Evolutionary conservation across 2,113 vertebrate genomes (phyloP), one percentile per base, ranked within the genome.

Genomic region (Pteruthius melanotis): DNA sequence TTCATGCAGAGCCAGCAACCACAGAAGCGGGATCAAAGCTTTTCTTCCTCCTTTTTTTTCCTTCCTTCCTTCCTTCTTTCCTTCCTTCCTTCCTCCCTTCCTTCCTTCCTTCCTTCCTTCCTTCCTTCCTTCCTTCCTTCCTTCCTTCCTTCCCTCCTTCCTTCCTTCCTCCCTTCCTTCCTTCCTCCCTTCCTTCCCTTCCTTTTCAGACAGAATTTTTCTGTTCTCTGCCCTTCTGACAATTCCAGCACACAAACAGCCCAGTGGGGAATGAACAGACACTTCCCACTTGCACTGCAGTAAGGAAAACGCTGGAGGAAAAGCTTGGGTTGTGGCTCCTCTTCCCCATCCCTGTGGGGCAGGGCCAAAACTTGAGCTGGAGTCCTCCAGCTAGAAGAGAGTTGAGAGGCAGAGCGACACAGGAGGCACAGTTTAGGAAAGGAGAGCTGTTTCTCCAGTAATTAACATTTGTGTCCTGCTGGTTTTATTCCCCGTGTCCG

Each of bases 391-490:
- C 18, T 80, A 39, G 40, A 42, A 45, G 23, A 61, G 22, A 69
- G 27, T n/a, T 13, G 7, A 76, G 57, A 74, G 9, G 70, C 28
- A 71, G 24, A 50, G 33, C 24, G 18, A 22, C 37, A 7, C 40
- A 42, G 12, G 40, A 42, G 40, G 40, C 40, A 5, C 3, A 23
- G 0, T 44, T 75, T 64, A 31, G 77, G 53, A 64, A 84, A 77
- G 39, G 52, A 77, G 39, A 47, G 23, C 39, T 31, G 27, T 49
- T 84, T 57, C 87, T 85, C 40, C 42, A 40, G 64, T 13, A 75
- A 89, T 57, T 50, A 95, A 61, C 76, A 63, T 50, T 57, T 56
- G 42, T 86, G 71, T 74, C 87, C 61, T 57, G 77, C 65, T 87
- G 60, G 3, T 31, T 95, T 90, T 28, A 72, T 85, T 87, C 60